These are phyloP conservation scores for Corythornis vintsioides DNA, from an alignment of 2,113 vertebrate genomes.

Conservation along the genomic window DNA sequence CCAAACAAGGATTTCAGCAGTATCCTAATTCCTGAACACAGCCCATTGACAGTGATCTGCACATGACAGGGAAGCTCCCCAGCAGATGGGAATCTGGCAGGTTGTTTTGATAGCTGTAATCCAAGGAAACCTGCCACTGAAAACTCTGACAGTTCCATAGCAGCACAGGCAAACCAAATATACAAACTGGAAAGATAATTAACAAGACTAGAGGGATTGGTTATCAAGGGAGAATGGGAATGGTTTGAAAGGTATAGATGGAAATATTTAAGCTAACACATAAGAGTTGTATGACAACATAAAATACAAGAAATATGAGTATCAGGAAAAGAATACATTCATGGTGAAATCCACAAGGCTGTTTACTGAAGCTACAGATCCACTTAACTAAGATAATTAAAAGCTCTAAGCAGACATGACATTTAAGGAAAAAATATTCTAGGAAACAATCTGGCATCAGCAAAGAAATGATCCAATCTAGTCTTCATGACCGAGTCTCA, in stretches of 20 bases:
- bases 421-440: not conserved
- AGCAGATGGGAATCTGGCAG: constrained; percentile 42
- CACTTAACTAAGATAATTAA: not conserved
- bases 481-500: not conserved
- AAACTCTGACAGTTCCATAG: not conserved
- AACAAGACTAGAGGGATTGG: not conserved
- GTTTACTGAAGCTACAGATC: not conserved
- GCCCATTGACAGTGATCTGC: constrained; percentile 2
- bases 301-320: not conserved
- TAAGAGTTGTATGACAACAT: constrained; percentile 8
- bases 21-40: not conserved
- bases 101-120: not conserved
- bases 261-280: constrained; percentile 46
- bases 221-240: not conserved
- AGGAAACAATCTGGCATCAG: not conserved
- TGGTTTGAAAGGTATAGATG: constrained; percentile 9
- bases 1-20: not conserved
- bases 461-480: not conserved
- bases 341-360: not conserved
- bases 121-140: not conserved
- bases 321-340: not conserved
- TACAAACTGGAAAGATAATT: not conserved
- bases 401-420: not conserved
- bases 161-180: not conserved
- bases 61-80: not conserved